phyloP scores from a whole-genome alignment of 2,113 vertebrate genomes.

The Cheilinus undulatus region DNA sequence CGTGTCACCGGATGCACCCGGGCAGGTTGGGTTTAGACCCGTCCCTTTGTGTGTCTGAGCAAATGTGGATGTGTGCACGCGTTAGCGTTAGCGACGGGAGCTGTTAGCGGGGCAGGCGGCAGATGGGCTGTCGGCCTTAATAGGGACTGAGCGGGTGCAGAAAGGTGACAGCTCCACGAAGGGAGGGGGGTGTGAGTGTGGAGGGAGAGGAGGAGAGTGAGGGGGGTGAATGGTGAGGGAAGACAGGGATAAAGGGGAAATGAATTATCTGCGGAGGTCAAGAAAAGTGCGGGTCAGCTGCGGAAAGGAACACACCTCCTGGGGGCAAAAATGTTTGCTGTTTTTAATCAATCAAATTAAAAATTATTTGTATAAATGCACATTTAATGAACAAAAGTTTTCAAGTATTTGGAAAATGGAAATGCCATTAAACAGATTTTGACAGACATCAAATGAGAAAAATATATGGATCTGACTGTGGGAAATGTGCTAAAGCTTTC shows the following conservation, averaged over 20 bases:
- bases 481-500: too few relatives aligned
- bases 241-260: conserved; percentile 67
- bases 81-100: conserved; percentile 80
- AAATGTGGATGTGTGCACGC: conserved; percentile 66
- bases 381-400: too few relatives aligned
- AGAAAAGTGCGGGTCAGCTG: conserved; percentile 58
- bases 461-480: neutral
- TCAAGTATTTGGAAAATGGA: too few relatives aligned
- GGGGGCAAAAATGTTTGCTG: conserved; percentile 11
- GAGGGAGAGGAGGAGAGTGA: conserved; percentile 48
- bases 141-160: conserved; percentile 80
- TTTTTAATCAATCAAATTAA: neutral
- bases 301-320: conserved; percentile 26
- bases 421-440: too few relatives aligned
- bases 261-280: conserved; percentile 66
- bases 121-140: conserved; percentile 88
- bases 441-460: too few relatives aligned
- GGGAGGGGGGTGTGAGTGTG: conserved; percentile 53
- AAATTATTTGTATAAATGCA: neutral
- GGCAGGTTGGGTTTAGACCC: conserved; percentile 62
- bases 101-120: conserved; percentile 82
- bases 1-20: conserved; percentile 34
- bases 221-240: conserved; percentile 42
- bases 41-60: conserved; percentile 61
- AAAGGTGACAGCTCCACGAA: conserved; percentile 77